phyloP scores from a whole-genome alignment of 2,888 invertebrate species.

The Eilema caniola region DNA sequence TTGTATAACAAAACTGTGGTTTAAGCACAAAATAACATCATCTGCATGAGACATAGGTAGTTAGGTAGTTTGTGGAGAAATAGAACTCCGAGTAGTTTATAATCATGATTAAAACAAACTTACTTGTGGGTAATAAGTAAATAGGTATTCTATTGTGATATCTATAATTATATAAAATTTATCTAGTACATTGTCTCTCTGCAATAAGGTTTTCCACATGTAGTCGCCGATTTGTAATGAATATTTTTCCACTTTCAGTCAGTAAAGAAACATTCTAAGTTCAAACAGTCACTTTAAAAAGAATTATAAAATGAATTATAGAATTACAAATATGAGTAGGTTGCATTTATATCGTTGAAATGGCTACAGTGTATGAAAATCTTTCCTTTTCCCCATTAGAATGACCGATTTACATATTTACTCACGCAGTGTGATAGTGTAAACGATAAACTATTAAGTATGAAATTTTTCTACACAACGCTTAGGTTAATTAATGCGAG shows the following conservation, averaged over 20 bases:
- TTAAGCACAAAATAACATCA: background rate
- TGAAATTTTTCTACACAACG: background rate
- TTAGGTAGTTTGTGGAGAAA: background rate
- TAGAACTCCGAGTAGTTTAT: background rate
- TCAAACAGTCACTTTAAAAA: too few species aligned
- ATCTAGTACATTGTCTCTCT: too few species aligned
- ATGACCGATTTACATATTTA: constrained; percentile 1
- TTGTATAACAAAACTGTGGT: background rate
- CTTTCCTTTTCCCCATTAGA: background rate
- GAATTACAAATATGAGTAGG: background rate
- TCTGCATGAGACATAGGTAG: background rate
- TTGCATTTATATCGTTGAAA: background rate
- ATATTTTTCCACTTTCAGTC: background rate
- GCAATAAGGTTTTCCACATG: too few species aligned
- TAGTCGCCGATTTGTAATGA: too few species aligned
- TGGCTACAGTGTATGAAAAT: background rate
- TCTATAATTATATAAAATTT: too few species aligned
- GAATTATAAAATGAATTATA: background rate
- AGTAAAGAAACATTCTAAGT: too few species aligned
- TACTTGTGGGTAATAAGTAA: background rate
- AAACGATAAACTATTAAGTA: background rate
- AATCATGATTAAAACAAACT: background rate
- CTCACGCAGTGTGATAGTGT: constrained; percentile 3
- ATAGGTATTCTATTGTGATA: background rate
- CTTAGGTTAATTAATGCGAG: constrained; percentile 2